Evolutionary conservation across 92 coral and sea anemone genomes (phyloP).

Genomic region (Palythoa heliodiscus): DNA sequence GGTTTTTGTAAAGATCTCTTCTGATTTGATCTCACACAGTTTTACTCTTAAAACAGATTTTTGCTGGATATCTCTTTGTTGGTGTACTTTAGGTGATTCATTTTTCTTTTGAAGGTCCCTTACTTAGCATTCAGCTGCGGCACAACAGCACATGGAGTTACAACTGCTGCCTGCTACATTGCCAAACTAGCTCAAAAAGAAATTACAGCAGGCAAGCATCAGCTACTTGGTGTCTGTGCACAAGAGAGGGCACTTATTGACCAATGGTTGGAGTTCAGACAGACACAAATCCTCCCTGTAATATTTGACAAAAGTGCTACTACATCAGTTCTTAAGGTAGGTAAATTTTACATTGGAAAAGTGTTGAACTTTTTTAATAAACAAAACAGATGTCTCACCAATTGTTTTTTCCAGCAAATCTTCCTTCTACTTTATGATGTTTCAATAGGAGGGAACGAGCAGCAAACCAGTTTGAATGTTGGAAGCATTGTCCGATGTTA

Average conservation of each 20-base stretch:
- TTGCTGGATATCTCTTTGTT: too few species aligned
- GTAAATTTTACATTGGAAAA: not conserved
- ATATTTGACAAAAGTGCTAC: constrained; percentile 20
- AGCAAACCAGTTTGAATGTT: too few species aligned
- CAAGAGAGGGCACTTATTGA: constrained; percentile 31
- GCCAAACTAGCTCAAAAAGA: constrained; percentile 15
- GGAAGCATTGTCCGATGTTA: too few species aligned
- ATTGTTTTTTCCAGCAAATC: too few species aligned
- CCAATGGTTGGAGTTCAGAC: constrained; percentile 42
- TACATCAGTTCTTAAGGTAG: constrained; percentile 1
- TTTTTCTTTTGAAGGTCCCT: constrained; percentile 12
- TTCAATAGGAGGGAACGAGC: too few species aligned
- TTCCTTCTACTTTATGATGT: too few species aligned
- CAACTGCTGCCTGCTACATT: constrained; percentile 37
- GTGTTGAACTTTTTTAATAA: too few species aligned
- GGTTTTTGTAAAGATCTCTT: too few species aligned
- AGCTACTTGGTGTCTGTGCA: constrained; percentile 27
- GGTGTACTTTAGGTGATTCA: not conserved
- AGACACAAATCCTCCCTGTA: constrained; percentile 28
- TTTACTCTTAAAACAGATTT: too few species aligned
- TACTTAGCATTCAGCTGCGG: constrained; percentile 36
- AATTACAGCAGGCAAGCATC: constrained; percentile 3
- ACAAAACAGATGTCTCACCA: too few species aligned
- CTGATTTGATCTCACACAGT: too few species aligned
- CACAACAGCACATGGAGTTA: constrained; percentile 35